Conservation (phyloP, 2,888 invertebrate species). For the Temnothorax unifasciatus region DNA sequence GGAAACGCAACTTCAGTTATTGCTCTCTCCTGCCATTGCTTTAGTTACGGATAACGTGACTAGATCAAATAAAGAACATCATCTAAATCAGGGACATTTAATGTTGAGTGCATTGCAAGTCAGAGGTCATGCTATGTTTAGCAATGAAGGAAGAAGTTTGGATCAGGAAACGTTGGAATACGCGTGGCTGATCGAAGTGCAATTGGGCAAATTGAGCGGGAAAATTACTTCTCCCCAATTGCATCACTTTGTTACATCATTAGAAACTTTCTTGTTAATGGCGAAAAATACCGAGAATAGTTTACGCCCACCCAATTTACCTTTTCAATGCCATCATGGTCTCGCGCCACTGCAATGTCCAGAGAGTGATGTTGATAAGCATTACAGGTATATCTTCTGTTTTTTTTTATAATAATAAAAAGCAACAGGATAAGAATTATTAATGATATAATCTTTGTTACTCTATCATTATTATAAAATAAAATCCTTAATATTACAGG, state of each 20-base stretch:
- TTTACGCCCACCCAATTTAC: conserved; percentile 93
- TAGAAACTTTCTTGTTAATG: conserved; percentile 95
- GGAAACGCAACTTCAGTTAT: conserved; percentile 96
- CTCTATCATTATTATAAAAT: neutral
- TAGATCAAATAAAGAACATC: conserved; percentile 90
- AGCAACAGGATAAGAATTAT: neutral
- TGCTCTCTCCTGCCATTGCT: conserved; percentile 95
- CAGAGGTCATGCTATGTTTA: conserved; percentile 98
- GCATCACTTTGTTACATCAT: conserved; percentile 94
- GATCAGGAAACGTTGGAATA: conserved; percentile 99
- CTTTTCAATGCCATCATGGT: conserved; percentile 93
- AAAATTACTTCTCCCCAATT: conserved; percentile 96
- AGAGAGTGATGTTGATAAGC: conserved; percentile 90
- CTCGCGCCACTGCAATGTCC: conserved; percentile 90
- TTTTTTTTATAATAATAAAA: conserved; percentile 8
- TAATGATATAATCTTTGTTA: neutral
- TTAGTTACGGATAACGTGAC: conserved; percentile 92
- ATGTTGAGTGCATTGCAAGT: conserved; percentile 95
- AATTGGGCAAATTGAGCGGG: conserved; percentile 97
- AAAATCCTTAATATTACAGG: conserved; percentile 65
- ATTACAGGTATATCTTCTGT: conserved; percentile 87
- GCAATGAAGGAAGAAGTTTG: conserved; percentile 94
- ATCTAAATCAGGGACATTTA: conserved; percentile 94
- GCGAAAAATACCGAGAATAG: conserved; percentile 96
- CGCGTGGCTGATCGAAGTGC: conserved; percentile 98